Conservation (phyloP, 64 coral and sea anemone genomes). For the Platygyra sinensis region DNA sequence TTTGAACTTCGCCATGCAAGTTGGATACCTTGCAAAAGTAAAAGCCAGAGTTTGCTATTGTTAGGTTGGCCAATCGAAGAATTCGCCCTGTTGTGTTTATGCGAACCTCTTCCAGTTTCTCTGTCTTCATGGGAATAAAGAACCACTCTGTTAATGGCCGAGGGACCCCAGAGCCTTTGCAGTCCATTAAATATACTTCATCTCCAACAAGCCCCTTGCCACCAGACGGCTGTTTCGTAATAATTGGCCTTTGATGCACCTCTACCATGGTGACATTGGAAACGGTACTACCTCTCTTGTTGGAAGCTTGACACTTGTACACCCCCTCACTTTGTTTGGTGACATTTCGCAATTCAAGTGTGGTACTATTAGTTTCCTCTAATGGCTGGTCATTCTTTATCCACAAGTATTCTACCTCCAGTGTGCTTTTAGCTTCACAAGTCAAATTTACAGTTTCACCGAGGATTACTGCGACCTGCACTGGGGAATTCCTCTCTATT, state of each 20-base stretch:
- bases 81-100: background rate
- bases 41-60: background rate
- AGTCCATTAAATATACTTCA: background rate
- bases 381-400: too few species aligned
- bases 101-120: background rate
- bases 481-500: conserved; percentile 9
- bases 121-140: background rate
- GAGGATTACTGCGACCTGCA: background rate
- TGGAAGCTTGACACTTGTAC: conserved; percentile 40
- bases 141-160: conserved; percentile 22
- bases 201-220: background rate
- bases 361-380: background rate
- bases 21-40: conserved; percentile 35
- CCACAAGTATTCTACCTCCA: background rate
- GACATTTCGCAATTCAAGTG: conserved; percentile 3
- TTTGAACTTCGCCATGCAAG: background rate
- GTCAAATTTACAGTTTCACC: background rate
- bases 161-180: conserved; percentile 14
- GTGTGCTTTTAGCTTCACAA: conserved; percentile 18
- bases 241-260: conserved; percentile 33
- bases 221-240: conserved; percentile 22
- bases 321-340: conserved; percentile 26
- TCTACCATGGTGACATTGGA: conserved; percentile 58
- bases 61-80: background rate
- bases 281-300: conserved; percentile 19